These are phyloP conservation scores for Bos javanicus DNA, from an alignment of 2,113 vertebrate genomes.

Conservation along the genomic window DNA sequence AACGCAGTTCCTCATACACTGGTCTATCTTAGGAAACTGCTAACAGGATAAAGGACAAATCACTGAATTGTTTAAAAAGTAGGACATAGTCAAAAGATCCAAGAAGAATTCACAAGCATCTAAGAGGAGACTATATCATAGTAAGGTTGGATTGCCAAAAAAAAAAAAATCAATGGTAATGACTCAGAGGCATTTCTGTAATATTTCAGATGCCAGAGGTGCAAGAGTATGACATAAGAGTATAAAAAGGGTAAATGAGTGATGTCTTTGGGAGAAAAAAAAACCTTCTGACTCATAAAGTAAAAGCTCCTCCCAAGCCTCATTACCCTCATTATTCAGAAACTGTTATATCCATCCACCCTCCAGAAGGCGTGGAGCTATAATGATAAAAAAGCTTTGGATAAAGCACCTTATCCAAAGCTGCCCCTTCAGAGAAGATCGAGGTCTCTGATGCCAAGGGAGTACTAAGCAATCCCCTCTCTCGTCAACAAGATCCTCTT, in stretches of 20 bases:
- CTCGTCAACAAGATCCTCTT: background rate
- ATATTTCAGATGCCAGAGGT: background rate
- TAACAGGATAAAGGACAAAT: background rate
- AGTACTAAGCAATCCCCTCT: background rate
- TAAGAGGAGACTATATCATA: conserved; percentile 1
- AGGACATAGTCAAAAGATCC: background rate
- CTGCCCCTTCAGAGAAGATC: background rate
- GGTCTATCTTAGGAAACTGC: background rate
- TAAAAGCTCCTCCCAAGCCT: background rate
- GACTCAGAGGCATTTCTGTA: conserved; percentile 31
- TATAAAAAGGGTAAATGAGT: conserved; percentile 3
- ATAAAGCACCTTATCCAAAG: background rate
- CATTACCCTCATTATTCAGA: background rate
- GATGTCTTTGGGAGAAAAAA: background rate
- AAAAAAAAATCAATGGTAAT: background rate
- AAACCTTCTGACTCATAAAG: background rate
- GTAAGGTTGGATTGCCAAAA: background rate
- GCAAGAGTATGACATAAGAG: background rate
- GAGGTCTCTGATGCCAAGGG: background rate
- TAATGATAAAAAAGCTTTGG: background rate
- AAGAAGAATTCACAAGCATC: conserved; percentile 4
- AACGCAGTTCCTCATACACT: background rate
- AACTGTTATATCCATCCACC: background rate
- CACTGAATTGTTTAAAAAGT: background rate
- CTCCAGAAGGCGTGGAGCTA: background rate